Percentiles rank a stretch among this genome's conserved stretches.
Evolutionary conservation across 2,888 invertebrate species (phyloP).

Genomic region (Thysanoteuthis rhombus): DNA sequence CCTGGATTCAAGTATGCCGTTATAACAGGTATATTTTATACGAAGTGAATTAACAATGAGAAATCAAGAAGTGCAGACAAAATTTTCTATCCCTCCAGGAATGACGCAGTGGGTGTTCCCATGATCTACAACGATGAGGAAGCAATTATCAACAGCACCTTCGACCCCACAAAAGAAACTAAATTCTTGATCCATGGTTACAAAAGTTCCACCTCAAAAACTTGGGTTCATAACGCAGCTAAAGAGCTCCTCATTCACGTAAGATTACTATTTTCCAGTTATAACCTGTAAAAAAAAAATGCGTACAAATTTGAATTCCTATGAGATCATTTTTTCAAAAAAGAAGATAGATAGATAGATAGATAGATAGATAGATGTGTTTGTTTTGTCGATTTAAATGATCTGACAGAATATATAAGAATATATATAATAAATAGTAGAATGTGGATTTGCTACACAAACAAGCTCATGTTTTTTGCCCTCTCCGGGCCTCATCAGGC

Average conservation of each 20-base stretch:
- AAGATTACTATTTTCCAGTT: neutral
- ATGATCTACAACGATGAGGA: neutral
- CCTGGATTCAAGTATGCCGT: too few relatives aligned
- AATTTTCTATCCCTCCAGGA: neutral
- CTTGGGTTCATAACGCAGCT: slow-evolving; percentile 40
- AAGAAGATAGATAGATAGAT: too few relatives aligned
- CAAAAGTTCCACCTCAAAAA: neutral
- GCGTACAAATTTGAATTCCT: neutral
- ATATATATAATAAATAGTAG: neutral
- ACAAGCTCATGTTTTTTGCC: too few relatives aligned
- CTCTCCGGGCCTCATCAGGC: too few relatives aligned
- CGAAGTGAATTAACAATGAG: too few relatives aligned
- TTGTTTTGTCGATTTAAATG: too few relatives aligned
- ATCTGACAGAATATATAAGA: neutral
- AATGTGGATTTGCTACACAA: too few relatives aligned
- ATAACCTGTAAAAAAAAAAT: too few relatives aligned
- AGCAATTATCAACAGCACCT: neutral
- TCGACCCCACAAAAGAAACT: neutral
- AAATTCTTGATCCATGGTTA: neutral
- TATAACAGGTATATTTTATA: too few relatives aligned
- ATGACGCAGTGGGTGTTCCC: neutral
- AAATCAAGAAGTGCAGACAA: too few relatives aligned
- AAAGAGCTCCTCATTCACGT: slow-evolving; percentile 48
- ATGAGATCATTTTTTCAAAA: too few relatives aligned
- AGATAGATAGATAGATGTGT: neutral